Percentiles rank a stretch among this genome's conserved stretches.
phyloP scores from a whole-genome alignment of 2,888 invertebrate species.

The Lumbricus terrestris region DNA sequence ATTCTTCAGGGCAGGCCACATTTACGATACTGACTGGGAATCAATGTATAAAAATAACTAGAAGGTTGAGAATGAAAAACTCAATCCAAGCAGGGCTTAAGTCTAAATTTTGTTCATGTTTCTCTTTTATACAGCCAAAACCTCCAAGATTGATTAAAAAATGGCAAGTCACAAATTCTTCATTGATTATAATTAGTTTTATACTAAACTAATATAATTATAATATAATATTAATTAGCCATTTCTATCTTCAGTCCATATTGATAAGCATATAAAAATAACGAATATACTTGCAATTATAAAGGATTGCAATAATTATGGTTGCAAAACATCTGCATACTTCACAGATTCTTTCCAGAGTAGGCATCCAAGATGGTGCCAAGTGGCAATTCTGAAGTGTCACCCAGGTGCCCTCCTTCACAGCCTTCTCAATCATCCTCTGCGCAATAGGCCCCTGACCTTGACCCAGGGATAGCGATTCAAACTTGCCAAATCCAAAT shows the following conservation, averaged over 20 bases:
- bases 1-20: not conserved
- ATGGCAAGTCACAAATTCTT: not conserved
- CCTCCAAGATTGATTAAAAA: no score
- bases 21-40: not conserved
- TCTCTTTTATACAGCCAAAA: no score
- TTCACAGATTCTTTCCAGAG: conserved; percentile 60
- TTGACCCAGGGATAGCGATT: conserved; percentile 61
- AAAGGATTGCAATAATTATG: not conserved
- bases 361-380: conserved; percentile 61
- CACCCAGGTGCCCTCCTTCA: conserved; percentile 61
- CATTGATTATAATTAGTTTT: not conserved
- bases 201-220: not conserved
- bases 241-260: not conserved
- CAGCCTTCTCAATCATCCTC: conserved; percentile 59
- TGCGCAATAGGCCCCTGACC: conserved; percentile 62
- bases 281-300: not conserved
- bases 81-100: no score
- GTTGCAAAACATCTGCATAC: conserved; percentile 37
- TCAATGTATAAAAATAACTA: no score
- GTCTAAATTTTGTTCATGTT: no score
- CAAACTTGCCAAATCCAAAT: conserved; percentile 60
- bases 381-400: conserved; percentile 62
- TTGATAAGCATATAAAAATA: not conserved
- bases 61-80: no score
- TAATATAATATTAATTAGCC: not conserved